A percentile compares a stretch with the other conserved stretches of the same genome.
phyloP scores from a whole-genome alignment of 30 jellyfish, hydroid and myxozoan genomes.

The Rhopilema esculentum region DNA sequence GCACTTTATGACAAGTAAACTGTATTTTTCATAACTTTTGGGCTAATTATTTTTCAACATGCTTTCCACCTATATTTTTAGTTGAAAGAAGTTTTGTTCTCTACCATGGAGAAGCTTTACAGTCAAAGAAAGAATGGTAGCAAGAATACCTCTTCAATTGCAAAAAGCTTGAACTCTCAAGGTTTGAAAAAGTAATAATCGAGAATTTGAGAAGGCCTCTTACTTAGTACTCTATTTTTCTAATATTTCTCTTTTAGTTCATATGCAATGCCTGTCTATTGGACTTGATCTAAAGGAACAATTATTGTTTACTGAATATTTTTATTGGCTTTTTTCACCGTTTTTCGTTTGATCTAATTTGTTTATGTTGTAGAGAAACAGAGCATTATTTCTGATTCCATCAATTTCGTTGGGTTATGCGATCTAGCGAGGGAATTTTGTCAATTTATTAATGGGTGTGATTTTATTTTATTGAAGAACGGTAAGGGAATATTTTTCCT shows the following conservation, averaged over 20 bases:
- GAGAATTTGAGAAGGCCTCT: too few species aligned
- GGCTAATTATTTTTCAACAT: background rate
- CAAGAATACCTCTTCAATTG: background rate
- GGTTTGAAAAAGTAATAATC: too few species aligned
- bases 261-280: too few species aligned
- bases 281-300: too few species aligned
- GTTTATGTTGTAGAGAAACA: background rate
- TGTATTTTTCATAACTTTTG: background rate
- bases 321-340: background rate
- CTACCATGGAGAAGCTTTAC: background rate
- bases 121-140: background rate
- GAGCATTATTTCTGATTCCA: background rate
- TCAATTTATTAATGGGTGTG: background rate
- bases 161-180: too few species aligned
- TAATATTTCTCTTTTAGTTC: too few species aligned
- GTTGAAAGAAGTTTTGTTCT: background rate
- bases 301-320: background rate
- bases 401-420: conserved; percentile 18
- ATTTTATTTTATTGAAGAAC: background rate
- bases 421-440: background rate
- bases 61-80: background rate
- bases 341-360: background rate
- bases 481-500: background rate
- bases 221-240: too few species aligned
- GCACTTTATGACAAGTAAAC: too few species aligned